phyloP scores from a whole-genome alignment of 2,888 invertebrate species.

The Drosophila paramelanica region DNA sequence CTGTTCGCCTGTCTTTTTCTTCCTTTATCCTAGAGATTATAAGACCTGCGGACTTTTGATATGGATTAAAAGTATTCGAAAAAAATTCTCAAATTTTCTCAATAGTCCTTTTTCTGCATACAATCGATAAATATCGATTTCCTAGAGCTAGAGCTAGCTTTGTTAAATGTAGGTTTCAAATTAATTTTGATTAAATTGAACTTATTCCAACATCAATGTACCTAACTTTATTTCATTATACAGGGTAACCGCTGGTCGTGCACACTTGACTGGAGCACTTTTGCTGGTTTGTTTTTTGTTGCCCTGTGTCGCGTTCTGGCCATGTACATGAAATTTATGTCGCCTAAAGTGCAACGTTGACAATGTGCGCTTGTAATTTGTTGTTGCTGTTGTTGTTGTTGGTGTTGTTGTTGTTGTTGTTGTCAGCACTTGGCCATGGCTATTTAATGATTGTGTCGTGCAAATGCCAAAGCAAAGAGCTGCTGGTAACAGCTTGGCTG shows the following conservation, averaged over 20 bases:
- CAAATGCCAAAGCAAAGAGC: constrained; percentile 65
- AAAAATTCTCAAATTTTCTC: no score
- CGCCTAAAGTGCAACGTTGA: constrained; percentile 79
- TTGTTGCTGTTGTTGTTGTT: constrained; percentile 31
- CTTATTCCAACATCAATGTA: no score
- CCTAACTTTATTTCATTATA: no score
- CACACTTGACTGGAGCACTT: neutral
- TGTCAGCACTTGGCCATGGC: constrained; percentile 78
- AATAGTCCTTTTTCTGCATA: no score
- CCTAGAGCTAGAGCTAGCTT: no score
- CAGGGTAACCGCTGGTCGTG: neutral
- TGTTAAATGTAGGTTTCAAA: no score
- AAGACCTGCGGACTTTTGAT: no score
- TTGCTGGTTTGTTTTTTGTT: neutral
- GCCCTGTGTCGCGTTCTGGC: constrained; percentile 33
- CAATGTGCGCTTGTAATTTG: constrained; percentile 82
- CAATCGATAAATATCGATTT: no score
- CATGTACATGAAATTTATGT: constrained; percentile 77
- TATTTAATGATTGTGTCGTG: constrained; percentile 79
- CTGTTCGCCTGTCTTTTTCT: no score
- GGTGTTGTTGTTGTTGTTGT: constrained; percentile 41
- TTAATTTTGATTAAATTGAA: no score
- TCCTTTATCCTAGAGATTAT: no score
- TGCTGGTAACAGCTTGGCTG: constrained; percentile 15
- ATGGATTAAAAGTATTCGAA: no score